Base-by-base conservation (phyloP, 37 sponge, comb jelly and placozoan species). In the Beroe ovata region DNA sequence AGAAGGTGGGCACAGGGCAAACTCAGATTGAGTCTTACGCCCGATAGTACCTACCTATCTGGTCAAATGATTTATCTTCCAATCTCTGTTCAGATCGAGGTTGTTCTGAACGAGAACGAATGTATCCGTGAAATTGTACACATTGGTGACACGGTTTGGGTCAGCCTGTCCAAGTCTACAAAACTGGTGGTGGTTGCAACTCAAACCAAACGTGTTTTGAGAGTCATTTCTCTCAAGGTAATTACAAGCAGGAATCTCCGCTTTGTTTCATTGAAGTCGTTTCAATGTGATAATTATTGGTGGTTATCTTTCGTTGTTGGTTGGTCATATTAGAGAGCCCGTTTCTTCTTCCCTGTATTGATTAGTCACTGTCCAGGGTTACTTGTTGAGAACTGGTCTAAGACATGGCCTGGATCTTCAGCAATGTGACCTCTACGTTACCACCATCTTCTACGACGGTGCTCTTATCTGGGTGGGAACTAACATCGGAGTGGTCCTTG, bases 161-260 rank as follows among this genome's bases (percentile, higher is more conserved):
- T 77, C 8, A 42, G 54, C 21, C 54, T 77, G 4, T 42, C 54
- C 54, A 77, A 77, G 38, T 77, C 84, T 4, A 77, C 84, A 0
- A 77, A 77, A 77, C 19, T 77, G 8, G 84, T 77, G 22, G 33
- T 77, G 11, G 25, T 77, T 14, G 35, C 84, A 21, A 33, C 26
- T 14, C 14, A 77, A 38, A 77, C 84, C 20, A 39, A 36, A 41
- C 84, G 33, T 0, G 21, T 77, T 19, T 25, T 77, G 25, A 39
- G 84, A 77, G 84, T 77, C 33, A 77, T 77, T 42, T 77, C 84
- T n/a, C 38, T 77, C 35, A 77, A 77, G 84, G 84, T 77, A 41
- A 66, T 58, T 58, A 16, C 16, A 11, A 58, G 16, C 59, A 16
- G 59, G 16, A 58, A 58, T 19, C 16, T 58, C 16, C 16, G 59